phyloP scores from a whole-genome alignment of 2,797 vertebrate genomes.

The Tauraco hartlaubi region DNA sequence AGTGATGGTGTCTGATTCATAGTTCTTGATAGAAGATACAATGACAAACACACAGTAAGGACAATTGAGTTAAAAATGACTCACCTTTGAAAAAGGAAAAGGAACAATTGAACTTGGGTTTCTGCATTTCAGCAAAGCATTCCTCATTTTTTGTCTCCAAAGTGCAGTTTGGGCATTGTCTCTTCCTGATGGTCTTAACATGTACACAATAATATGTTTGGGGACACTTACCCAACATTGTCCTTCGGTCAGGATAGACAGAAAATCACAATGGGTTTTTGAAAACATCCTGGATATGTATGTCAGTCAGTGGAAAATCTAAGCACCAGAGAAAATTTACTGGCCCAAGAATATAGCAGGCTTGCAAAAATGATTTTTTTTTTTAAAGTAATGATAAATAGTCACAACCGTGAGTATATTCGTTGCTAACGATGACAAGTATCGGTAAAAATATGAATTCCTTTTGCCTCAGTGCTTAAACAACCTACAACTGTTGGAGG shows the following conservation, averaged over 20 bases:
- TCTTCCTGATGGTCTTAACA: not conserved
- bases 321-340: not conserved
- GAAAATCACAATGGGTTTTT: not conserved
- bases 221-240: accelerated
- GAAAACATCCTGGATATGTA: not conserved
- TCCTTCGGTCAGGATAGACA: not conserved
- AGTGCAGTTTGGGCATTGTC: not conserved
- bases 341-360: not conserved
- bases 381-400: not conserved
- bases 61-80: not conserved
- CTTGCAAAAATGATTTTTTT: not conserved
- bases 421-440: not conserved
- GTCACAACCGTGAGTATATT: not conserved
- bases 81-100: not conserved
- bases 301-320: not conserved
- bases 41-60: not conserved
- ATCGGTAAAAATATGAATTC: not conserved
- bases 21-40: not conserved
- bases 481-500: not conserved
- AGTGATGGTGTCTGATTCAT: not conserved
- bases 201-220: not conserved
- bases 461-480: not conserved
- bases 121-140: not conserved
- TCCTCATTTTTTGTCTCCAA: not conserved
- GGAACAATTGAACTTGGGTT: not conserved